phyloP scores from a whole-genome alignment of 2,888 invertebrate genomes.

The Sclerodermus sp. region DNA sequence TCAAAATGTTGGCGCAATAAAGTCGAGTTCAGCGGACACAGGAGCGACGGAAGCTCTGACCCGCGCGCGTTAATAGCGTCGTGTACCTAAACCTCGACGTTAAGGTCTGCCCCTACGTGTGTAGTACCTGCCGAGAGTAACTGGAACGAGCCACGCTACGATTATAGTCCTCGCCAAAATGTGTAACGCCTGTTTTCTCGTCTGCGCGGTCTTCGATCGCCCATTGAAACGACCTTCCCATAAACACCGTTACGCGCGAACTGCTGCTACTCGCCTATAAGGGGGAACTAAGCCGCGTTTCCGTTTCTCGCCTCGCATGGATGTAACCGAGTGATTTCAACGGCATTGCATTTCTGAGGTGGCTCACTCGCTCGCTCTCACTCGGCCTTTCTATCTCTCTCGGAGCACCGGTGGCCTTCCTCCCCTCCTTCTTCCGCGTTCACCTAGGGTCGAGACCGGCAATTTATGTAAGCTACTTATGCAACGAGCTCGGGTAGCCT shows the following conservation, averaged over 20 bases:
- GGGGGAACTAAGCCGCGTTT: no score
- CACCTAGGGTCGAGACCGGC: conserved; percentile 13
- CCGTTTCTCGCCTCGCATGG: no score
- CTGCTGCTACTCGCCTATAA: background rate
- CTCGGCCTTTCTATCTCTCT: background rate
- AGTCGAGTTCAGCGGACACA: no score
- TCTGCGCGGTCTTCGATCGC: background rate
- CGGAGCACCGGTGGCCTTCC: background rate
- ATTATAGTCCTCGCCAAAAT: conserved; percentile 2
- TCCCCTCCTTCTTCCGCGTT: background rate
- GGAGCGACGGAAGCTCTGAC: no score
- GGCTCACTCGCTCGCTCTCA: conserved; percentile 8
- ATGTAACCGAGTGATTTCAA: conserved; percentile 29
- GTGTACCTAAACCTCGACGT: no score
- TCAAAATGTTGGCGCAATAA: no score
- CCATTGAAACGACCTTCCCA: background rate
- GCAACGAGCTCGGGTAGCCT: conserved; percentile 21
- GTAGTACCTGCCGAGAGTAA: background rate
- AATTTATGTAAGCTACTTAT: conserved; percentile 41
- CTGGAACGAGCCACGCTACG: background rate
- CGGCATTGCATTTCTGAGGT: conserved; percentile 7
- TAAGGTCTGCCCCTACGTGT: no score
- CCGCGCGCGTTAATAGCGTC: no score
- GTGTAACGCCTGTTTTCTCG: background rate
- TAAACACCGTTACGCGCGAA: conserved; percentile 3